A percentile compares a stretch with the other conserved stretches of the same genome.
Conservation (phyloP, 1,140 invertebrate species). For the Drosophila pandora region DNA sequence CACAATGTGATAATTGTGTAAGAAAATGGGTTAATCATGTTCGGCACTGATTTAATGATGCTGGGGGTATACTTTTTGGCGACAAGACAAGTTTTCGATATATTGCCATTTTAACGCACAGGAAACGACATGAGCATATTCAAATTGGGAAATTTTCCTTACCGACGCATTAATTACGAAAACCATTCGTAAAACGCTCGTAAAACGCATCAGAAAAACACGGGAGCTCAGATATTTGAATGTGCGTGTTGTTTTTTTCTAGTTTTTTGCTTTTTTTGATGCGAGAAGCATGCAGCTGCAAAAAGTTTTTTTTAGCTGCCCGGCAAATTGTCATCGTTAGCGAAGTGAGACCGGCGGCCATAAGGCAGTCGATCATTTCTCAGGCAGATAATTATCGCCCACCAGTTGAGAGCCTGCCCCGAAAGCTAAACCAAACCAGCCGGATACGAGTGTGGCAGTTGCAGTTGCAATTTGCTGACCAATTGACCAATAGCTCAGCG, state of each 20-base stretch:
- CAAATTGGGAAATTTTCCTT: slow-evolving; percentile 28
- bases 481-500: slow-evolving; percentile 61
- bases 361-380: slow-evolving; percentile 70
- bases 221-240: slow-evolving; percentile 20
- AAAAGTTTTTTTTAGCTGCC: slow-evolving; percentile 21
- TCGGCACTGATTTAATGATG: not conserved
- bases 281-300: slow-evolving; percentile 48
- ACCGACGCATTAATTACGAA: slow-evolving; percentile 43
- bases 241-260: not conserved
- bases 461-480: slow-evolving; percentile 41
- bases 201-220: slow-evolving; percentile 58
- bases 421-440: slow-evolving; percentile 33
- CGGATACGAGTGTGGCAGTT: slow-evolving; percentile 38
- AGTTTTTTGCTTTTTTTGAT: not conserved
- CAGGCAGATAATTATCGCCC: slow-evolving; percentile 76
- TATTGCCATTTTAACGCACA: not conserved
- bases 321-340: slow-evolving; percentile 73
- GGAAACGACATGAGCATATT: not conserved
- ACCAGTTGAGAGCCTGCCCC: slow-evolving; percentile 61
- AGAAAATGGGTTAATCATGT: slow-evolving; percentile 50
- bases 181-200: slow-evolving; percentile 45
- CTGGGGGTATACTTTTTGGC: not conserved
- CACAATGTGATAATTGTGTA: slow-evolving; percentile 55
- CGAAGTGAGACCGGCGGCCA: slow-evolving; percentile 51
- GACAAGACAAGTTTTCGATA: not conserved